phyloP scores from a whole-genome alignment of 2,888 invertebrate species.

The Callimorpha dominula region DNA sequence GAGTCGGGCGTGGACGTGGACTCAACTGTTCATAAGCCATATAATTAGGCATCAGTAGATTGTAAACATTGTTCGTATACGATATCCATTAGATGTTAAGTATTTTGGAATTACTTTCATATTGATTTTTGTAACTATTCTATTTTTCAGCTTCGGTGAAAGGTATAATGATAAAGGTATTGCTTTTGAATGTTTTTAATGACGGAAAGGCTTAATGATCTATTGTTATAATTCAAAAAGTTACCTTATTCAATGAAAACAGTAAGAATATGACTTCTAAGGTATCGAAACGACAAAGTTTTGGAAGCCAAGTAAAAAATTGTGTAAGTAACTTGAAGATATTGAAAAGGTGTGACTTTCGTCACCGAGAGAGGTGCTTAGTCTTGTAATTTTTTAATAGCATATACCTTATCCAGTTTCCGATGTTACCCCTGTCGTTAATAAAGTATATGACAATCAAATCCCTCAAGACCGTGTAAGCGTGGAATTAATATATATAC shows the following conservation, averaged over 20 bases:
- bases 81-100: conserved; percentile 57
- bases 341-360: no score
- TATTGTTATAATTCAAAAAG: not conserved
- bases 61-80: conserved; percentile 56
- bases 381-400: no score
- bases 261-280: not conserved
- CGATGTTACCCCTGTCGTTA: no score
- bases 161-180: not conserved
- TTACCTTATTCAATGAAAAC: not conserved
- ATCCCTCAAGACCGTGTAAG: no score
- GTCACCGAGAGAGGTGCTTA: no score
- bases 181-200: no score
- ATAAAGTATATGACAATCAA: no score
- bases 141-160: conserved; percentile 22
- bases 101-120: conserved; percentile 51
- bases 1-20: conserved; percentile 34
- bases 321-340: not conserved
- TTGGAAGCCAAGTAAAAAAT: not conserved
- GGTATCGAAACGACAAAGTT: not conserved
- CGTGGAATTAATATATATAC: no score
- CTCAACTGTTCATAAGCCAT: conserved; percentile 42
- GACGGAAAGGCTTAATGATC: no score
- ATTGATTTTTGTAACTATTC: conserved; percentile 46
- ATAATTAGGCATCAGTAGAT: conserved; percentile 54
- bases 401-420: no score